These are phyloP conservation scores for Chelon auratus DNA, from an alignment of 2,797 vertebrate genomes.

Conservation along the genomic window DNA sequence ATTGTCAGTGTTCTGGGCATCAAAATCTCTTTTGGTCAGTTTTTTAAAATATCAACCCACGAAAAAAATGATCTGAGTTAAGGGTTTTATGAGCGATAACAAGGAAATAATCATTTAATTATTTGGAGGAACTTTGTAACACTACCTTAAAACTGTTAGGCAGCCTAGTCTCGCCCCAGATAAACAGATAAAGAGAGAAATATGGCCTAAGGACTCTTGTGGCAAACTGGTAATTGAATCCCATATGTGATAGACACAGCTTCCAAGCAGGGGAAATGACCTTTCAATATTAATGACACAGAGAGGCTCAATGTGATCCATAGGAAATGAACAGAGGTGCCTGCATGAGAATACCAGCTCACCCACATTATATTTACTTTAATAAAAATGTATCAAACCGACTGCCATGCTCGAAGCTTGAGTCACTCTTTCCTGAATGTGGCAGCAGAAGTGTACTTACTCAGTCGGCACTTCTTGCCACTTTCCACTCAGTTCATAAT, in stretches of 20 bases:
- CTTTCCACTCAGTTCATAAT: constrained; percentile 47
- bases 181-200: constrained; percentile 55
- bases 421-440: constrained; percentile 64
- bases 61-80: constrained; percentile 23
- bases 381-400: constrained; percentile 69
- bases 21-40: not conserved
- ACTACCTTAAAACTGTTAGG: not conserved
- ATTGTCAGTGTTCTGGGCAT: not conserved
- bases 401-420: constrained; percentile 44
- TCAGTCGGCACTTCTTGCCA: constrained; percentile 66
- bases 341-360: constrained; percentile 43
- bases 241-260: constrained; percentile 60
- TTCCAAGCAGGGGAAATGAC: constrained; percentile 64
- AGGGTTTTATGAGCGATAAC: constrained; percentile 29
- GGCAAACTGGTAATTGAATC: constrained; percentile 74
- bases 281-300: constrained; percentile 75
- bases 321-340: constrained; percentile 49
- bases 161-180: constrained; percentile 37
- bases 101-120: constrained; percentile 42
- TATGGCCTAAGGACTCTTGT: constrained; percentile 59
- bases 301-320: constrained; percentile 51
- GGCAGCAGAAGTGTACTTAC: constrained; percentile 64
- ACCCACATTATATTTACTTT: constrained; percentile 63
- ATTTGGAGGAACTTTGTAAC: constrained; percentile 48
- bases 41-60: not conserved